These are phyloP conservation scores for Chaetophractus vellerosus DNA, from an alignment of 2,797 vertebrate genomes.

Conservation along the genomic window DNA sequence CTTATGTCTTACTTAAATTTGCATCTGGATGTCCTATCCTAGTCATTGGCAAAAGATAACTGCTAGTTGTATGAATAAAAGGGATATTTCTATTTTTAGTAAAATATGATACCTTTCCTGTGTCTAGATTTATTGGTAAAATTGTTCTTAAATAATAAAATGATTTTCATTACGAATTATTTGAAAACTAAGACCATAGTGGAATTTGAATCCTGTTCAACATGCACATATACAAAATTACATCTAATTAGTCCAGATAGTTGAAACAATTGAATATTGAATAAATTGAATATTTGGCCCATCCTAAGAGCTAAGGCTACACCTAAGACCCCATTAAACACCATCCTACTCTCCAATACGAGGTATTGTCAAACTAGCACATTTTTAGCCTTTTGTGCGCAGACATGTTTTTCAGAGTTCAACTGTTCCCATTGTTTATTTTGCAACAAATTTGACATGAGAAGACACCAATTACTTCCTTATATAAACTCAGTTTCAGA, in stretches of 20 bases:
- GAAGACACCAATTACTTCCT: not conserved
- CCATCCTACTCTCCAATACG: not conserved
- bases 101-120: not conserved
- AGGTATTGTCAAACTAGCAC: not conserved
- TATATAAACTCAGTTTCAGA: not conserved
- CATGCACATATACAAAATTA: not conserved
- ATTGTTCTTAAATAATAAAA: not conserved
- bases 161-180: slow-evolving; percentile 12
- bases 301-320: not conserved
- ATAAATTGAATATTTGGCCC: not conserved
- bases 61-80: not conserved
- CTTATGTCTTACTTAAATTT: slow-evolving; percentile 46
- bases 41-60: not conserved
- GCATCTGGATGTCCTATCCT: not conserved
- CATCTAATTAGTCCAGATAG: not conserved
- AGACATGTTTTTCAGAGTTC: not conserved
- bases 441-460: not conserved
- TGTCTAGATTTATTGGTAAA: slow-evolving; percentile 1
- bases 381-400: not conserved
- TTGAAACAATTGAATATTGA: not conserved
- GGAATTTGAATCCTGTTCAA: not conserved
- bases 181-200: slow-evolving; percentile 29
- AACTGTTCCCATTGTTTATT: slow-evolving; percentile 4
- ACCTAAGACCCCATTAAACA: not conserved
- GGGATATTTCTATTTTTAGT: slow-evolving; percentile 22